Evolutionary conservation across 2,888 invertebrate species (phyloP), one percentile per base, ranked within the genome.

Genomic region (Scaptomyza tumidula): DNA sequence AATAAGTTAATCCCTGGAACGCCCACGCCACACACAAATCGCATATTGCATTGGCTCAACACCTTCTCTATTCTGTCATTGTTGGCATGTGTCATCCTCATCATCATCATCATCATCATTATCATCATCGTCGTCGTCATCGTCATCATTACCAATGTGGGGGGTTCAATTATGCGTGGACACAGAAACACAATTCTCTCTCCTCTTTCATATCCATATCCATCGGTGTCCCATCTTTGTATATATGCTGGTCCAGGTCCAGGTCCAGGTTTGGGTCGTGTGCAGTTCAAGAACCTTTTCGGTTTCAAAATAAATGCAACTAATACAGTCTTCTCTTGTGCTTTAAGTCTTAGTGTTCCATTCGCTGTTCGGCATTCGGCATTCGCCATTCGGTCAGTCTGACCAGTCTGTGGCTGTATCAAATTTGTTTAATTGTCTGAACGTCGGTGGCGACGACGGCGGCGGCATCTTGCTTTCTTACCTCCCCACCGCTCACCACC

Each of bases 381-480:
- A 24, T 24, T 24, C 24, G 24, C 24, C 24, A 24, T 11, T 24
- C 43, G 11, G 19, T 11, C 11, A 16, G 19, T 19, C 44, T 24
- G 6, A 6, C 14, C 57, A 58, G 63, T 64, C 74, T 73, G 48
- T 67, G 71, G 72, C 86, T 86, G 81, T 86, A 86, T 82, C 86
- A 86, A 82, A 82, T 82, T 82, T 82, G 86, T 83, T 82, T 86
- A 82, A 82, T 83, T 82, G 81, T 86, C 86, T 75, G 77, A 72
- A 63, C 50, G 61, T 57, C 56, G 72, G 64, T 64, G 72, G 86
- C 83, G 35, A 6, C 83, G 35, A 6, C 19, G 19, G 19, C 19
- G 19, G 19, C 24, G 24, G 24, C 24, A 24, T 24, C 24, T 24
- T 24, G 24, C 37, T 1, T n/a, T 7, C 14, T 37, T 35, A 35